Conservation (phyloP, 1,140 invertebrate species). For the Nautilus pompilius region DNA sequence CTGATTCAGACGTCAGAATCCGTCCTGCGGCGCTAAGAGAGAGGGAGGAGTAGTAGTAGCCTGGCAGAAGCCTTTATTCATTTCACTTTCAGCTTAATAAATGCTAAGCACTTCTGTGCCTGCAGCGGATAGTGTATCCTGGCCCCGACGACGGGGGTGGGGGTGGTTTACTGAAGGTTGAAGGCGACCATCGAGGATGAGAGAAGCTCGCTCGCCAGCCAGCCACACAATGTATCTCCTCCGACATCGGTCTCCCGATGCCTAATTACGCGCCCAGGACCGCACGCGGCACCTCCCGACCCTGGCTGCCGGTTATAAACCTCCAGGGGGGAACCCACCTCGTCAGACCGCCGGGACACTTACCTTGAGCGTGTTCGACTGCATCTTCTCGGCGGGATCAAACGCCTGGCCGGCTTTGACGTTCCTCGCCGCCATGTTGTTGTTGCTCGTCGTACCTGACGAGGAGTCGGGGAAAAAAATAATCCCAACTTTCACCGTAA, state of each 20-base stretch:
- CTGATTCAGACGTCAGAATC: too few species aligned
- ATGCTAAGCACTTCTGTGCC: too few species aligned
- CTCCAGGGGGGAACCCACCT: not conserved
- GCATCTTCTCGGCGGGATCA: conserved; percentile 38
- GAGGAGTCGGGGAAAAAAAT: too few species aligned
- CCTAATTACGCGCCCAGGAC: not conserved
- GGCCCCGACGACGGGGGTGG: too few species aligned
- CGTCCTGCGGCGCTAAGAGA: too few species aligned
- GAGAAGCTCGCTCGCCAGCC: not conserved
- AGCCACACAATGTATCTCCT: not conserved
- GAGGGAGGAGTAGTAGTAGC: too few species aligned
- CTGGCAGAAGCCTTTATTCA: too few species aligned
- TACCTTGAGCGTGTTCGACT: conserved; percentile 49
- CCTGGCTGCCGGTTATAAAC: not conserved
- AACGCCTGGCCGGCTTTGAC: conserved; percentile 24
- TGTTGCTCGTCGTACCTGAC: too few species aligned
- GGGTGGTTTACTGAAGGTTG: not conserved
- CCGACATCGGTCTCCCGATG: not conserved
- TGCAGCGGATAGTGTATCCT: too few species aligned
- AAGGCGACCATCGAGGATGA: not conserved
- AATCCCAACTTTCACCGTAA: too few species aligned
- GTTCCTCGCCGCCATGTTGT: conserved; percentile 44
- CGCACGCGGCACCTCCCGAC: not conserved
- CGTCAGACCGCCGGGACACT: not conserved
- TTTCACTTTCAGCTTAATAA: too few species aligned